Base-by-base conservation (phyloP, 2,888 invertebrate species). In the Boloria euphrosyne region DNA sequence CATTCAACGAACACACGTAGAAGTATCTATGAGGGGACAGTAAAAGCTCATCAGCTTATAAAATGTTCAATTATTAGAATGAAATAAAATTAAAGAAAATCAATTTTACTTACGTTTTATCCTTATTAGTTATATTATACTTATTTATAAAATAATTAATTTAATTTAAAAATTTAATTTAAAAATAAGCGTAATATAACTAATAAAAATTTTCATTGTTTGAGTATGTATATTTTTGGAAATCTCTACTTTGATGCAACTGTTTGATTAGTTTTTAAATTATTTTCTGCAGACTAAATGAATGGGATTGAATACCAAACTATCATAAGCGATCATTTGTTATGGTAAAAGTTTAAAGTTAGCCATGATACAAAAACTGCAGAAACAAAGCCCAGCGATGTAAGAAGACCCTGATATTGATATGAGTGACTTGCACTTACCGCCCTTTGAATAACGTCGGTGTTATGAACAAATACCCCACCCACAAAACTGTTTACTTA, bases 371-470 rank as follows among this genome's bases (percentile, higher is more conserved):
- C 86, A 87, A 88, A 88, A 89, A 89, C 78, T 79, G 78, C 75
- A 81, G 81, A 85, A 88, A 90, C 89, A 88, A 89, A 89, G 85
- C 84, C 74, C 69, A 71, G 75, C 77, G 78, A 75, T 76, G 81
- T 78, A 74, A 75, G 76, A 75, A 76, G 77, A 73, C 78, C 71
- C 86, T 84, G 89, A 87, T 92, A 92, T 92, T 86, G 92, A 92
- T 92, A 92, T 86, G 84, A 86, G 87, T 93, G 92, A 93, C 92
- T 93, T 93, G 92, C 92, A 86, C 76, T 87, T 87, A 85, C 79
- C 81, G 77, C 89, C 91, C 91, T 82, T 78, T 76, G 79, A 75
- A 74, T 76, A 75, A 76, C 75, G 75, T 71, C 73, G 76, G 80
- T 84, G 87, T 82, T 84, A 86, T 86, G 89, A 86, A 80, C 87